Conservation (phyloP, 2,113 vertebrate species). For the Uria lomvia region DNA sequence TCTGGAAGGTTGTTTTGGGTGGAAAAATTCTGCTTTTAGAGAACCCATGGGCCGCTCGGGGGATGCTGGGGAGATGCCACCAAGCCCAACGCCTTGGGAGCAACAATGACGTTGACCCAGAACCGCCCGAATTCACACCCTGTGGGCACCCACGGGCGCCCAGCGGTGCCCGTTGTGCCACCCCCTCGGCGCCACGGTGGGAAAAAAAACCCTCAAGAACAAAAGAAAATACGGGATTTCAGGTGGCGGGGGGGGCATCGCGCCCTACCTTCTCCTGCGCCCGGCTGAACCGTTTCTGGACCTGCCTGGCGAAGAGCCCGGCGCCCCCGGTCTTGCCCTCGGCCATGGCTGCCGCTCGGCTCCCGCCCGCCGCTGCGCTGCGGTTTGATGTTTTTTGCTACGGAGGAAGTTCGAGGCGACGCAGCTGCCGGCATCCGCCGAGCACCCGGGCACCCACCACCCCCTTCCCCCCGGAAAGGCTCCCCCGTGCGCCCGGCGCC, state of each 20-base stretch:
- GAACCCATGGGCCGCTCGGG: accelerated
- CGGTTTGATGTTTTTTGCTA: background rate
- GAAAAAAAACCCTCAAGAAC: too few relatives aligned
- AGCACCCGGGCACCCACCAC: background rate
- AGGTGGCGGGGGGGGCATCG: too few relatives aligned
- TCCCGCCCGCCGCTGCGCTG: background rate
- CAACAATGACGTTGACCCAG: accelerated
- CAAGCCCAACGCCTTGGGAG: background rate
- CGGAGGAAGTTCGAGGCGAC: conserved; percentile 63
- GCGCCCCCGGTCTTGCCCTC: conserved; percentile 79
- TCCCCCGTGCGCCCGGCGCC: accelerated
- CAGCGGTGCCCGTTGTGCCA: accelerated
- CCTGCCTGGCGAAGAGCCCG: conserved; percentile 84
- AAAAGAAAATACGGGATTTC: background rate
- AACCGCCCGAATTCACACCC: background rate
- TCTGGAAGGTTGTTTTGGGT: accelerated
- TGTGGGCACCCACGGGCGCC: accelerated
- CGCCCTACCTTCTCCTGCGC: conserved; percentile 89
- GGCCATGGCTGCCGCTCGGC: conserved; percentile 73
- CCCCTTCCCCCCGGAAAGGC: background rate
- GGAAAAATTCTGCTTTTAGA: background rate
- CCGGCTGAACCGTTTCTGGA: conserved; percentile 87
- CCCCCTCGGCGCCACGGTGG: accelerated
- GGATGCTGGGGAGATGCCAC: background rate
- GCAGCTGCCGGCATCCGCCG: conserved; percentile 56